Evolutionary conservation across 2,113 vertebrate genomes (phyloP), one percentile per base, ranked within the genome.

Genomic region (Falcunculus frontatus): DNA sequence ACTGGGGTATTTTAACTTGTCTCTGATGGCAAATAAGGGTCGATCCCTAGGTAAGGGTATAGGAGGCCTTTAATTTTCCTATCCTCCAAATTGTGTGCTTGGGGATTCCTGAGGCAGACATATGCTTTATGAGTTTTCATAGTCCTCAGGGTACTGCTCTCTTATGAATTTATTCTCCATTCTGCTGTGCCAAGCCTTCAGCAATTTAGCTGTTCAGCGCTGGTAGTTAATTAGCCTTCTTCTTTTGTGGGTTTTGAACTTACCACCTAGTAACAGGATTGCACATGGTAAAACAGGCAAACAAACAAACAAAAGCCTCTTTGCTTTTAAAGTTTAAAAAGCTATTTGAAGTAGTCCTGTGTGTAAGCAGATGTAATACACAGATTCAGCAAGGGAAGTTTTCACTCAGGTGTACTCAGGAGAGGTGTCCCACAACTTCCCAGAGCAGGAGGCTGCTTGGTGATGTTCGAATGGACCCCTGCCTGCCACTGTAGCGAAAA

Each of bases 161-260:
- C 60, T 82, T 44, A 44, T 32, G 1, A 42, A 33, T 70, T 89
- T 89, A 55, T 87, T 37, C 46, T 68, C 16, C 37, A 4, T 73
- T 65, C 53, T 88, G 10, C 57, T 76, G 49, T 85, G 79, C 50
- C 76, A 89, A 73, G 63, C 21, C 49, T 80, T 60, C 49, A 60
- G 37, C 47, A 72, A 41, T n/a, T 82, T 79, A 69, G 27, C 35
- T 41, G 44, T 17, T 89, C 56, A 32, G 9, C 0, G 0, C 5
- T 75, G 59, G 37, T 41, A 9, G 35, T 82, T 95, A 85, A 93
- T 92, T 72, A 85, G 17, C 41, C 11, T 47, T 87, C 37, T 91
- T 25, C 30, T 95, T 90, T 49, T 65, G 57, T 83, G 62, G 11
- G 5, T 90, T 90, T 91, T 73, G 82, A 69, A 62, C n/a, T 73